Percentiles rank a stretch among this genome's conserved stretches.
phyloP scores from a whole-genome alignment of 2,113 vertebrate genomes.

The Callaeas wilsoni region DNA sequence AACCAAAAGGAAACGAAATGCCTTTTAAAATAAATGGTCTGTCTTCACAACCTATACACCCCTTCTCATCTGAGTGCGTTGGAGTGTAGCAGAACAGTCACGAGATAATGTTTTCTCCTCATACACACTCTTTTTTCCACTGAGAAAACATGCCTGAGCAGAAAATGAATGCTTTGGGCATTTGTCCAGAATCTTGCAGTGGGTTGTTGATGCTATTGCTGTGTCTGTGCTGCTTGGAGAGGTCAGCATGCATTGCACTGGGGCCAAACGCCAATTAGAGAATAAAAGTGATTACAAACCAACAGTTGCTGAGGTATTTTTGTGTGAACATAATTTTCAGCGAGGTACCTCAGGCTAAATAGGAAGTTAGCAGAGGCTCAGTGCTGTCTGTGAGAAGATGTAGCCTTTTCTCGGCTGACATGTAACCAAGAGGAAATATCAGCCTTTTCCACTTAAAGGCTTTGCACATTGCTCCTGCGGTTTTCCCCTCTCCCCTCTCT shows the following conservation, averaged over 20 bases:
- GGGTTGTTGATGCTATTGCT: background rate
- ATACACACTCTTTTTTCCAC: background rate
- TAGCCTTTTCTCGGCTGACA: background rate
- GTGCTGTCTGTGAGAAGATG: background rate
- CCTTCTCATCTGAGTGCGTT: background rate
- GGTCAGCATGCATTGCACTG: background rate
- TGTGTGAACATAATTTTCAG: background rate
- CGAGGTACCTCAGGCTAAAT: background rate
- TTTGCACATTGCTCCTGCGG: background rate
- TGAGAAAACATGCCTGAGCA: background rate
- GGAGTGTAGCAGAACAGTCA: background rate
- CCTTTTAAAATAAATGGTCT: background rate
- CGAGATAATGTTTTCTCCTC: constrained; percentile 6
- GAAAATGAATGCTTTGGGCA: background rate
- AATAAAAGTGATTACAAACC: background rate
- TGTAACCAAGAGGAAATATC: background rate
- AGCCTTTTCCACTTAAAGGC: background rate
- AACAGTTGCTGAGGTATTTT: background rate
- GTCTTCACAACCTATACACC: rapidly evolving
- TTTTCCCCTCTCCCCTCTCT: rapidly evolving
- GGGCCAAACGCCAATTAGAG: background rate
- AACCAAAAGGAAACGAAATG: background rate
- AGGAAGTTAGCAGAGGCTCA: background rate
- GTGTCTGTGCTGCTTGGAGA: background rate
- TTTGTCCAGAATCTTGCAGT: background rate